phyloP scores from a whole-genome alignment of 2,113 vertebrate genomes.

The Myocastor coypus region DNA sequence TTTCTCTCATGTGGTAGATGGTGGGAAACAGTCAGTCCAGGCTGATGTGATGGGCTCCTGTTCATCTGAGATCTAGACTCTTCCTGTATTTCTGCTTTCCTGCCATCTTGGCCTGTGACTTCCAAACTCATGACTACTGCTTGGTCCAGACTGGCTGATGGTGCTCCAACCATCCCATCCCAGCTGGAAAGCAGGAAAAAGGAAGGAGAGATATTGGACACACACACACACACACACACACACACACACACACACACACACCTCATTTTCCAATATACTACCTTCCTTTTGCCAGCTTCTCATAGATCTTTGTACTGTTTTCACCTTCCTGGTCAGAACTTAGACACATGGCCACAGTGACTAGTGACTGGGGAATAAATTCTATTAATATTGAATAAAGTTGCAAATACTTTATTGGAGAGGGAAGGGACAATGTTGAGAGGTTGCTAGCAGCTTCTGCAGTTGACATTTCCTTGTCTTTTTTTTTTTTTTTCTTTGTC shows the following conservation, averaged over 20 bases:
- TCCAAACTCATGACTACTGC: not conserved
- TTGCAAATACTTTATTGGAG: not conserved
- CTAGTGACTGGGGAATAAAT: not conserved
- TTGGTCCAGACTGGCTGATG: not conserved
- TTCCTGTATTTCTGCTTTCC: not conserved
- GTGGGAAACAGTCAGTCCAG: not conserved
- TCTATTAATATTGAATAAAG: not conserved
- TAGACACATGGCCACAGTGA: not conserved
- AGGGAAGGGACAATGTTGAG: not conserved
- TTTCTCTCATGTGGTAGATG: not conserved
- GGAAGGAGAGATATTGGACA: not conserved
- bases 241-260: not conserved
- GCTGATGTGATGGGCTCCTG: not conserved
- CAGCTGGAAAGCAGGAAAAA: conserved; percentile 5
- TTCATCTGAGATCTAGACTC: not conserved
- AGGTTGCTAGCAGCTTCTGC: not conserved
- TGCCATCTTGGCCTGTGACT: not conserved
- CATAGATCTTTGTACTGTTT: not conserved
- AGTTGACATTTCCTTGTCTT: not conserved
- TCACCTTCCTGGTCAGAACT: not conserved
- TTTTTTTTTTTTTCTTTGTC: too few species aligned
- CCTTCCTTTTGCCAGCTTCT: not conserved
- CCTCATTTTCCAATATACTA: not conserved
- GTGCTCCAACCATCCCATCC: not conserved
- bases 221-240: too few species aligned